phyloP scores from a whole-genome alignment of 2,888 invertebrate genomes.

The Dromius quadrimaculatus region DNA sequence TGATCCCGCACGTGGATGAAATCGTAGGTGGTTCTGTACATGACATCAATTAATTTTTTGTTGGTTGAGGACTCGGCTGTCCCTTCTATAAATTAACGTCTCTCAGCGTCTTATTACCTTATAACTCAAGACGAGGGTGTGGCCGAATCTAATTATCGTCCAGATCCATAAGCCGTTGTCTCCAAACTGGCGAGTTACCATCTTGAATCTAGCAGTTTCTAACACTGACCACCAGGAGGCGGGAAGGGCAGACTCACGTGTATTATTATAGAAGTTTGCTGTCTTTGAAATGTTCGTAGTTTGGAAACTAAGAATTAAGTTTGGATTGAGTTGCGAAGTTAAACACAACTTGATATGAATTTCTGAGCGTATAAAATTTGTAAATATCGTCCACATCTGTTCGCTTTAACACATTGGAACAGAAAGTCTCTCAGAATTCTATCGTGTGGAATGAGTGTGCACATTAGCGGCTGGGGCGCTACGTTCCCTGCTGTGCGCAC shows the following conservation, averaged over 20 bases:
- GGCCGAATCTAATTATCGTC: constrained; percentile 66
- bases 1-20: constrained; percentile 3
- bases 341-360: too few relatives aligned
- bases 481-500: constrained; percentile 2
- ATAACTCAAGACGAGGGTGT: constrained; percentile 67
- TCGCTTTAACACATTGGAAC: constrained; percentile 8
- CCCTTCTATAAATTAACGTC: constrained; percentile 65
- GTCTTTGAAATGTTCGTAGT: too few relatives aligned
- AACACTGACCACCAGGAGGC: constrained; percentile 29
- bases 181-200: constrained; percentile 7
- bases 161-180: constrained; percentile 46
- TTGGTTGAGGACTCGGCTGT: constrained; percentile 53
- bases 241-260: constrained; percentile 34
- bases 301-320: too few relatives aligned
- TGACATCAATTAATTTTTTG: constrained; percentile 44
- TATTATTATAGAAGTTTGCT: constrained; percentile 44
- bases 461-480: constrained; percentile 43
- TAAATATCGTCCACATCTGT: constrained; percentile 46
- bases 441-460: constrained; percentile 50
- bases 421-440: neutral
- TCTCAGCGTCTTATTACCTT: constrained; percentile 66
- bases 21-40: constrained; percentile 14
- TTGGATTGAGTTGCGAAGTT: too few relatives aligned
- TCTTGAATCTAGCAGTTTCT: constrained; percentile 22
- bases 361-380: constrained; percentile 36